These are phyloP conservation scores for Macquaria ambigua DNA, from an alignment of 2,113 vertebrate genomes.

Conservation along the genomic window DNA sequence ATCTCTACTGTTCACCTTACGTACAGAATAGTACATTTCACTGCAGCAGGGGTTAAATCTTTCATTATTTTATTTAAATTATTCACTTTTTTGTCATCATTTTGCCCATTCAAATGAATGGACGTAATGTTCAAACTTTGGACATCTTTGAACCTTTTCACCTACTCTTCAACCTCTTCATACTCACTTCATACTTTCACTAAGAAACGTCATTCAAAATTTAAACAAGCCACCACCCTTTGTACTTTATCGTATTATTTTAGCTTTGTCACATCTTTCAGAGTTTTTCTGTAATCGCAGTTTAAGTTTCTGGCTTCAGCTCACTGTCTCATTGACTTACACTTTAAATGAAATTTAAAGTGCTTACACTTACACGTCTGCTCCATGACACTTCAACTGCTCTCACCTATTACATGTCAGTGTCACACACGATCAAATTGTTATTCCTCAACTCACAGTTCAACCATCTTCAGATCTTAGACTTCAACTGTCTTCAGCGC, in stretches of 20 bases:
- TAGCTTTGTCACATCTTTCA: not conserved
- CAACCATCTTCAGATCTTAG: not conserved
- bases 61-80: not conserved
- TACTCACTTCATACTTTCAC: not conserved
- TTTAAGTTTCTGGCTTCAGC: not conserved
- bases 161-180: not conserved
- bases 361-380: not conserved
- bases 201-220: not conserved
- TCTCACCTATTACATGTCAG: not conserved
- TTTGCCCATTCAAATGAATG: not conserved
- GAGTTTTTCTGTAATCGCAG: not conserved
- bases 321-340: no score
- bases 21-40: constrained; percentile 1
- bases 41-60: not conserved
- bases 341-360: not conserved
- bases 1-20: not conserved
- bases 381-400: not conserved
- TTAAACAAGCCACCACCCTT: not conserved
- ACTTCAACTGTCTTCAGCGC: not conserved
- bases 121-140: not conserved
- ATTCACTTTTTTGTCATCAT: not conserved
- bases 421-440: not conserved
- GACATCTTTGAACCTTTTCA: not conserved
- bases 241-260: not conserved
- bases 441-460: not conserved